Percentiles rank a stretch among this genome's conserved stretches.
Conservation (phyloP, 2,888 invertebrate genomes). For the Melinaea marsaeus region DNA sequence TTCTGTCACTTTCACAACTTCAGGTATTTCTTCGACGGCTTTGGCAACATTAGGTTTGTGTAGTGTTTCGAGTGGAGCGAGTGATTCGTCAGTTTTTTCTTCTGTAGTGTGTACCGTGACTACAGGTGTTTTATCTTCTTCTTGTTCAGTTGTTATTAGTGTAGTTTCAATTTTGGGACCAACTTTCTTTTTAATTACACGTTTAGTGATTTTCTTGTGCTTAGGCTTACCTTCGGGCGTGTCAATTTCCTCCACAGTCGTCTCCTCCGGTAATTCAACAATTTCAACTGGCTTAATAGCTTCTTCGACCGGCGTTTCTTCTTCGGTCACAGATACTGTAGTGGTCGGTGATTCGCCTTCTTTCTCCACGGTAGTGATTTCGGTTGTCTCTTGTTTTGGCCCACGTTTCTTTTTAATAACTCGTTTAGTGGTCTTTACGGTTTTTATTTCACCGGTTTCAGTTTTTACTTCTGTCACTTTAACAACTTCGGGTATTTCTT, state of each 20-base stretch:
- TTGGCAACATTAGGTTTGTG: constrained; percentile 32
- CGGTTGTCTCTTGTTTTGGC: constrained; percentile 40
- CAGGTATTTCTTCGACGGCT: constrained; percentile 29
- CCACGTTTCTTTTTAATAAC: constrained; percentile 33
- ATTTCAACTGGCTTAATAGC: constrained; percentile 37
- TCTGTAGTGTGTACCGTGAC: constrained; percentile 38
- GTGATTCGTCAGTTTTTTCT: constrained; percentile 40
- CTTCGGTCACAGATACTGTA: constrained; percentile 47
- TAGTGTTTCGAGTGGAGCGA: constrained; percentile 30
- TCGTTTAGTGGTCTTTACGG: constrained; percentile 19
- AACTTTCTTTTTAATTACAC: constrained; percentile 35
- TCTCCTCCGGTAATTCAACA: constrained; percentile 41
- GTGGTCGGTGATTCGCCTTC: constrained; percentile 52
- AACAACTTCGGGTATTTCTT: constrained; percentile 21
- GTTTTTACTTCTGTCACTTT: constrained; percentile 24
- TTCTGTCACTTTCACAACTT: constrained; percentile 34
- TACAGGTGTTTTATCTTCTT: constrained; percentile 34
- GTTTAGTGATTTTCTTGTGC: constrained; percentile 36
- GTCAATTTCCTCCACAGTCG: constrained; percentile 29
- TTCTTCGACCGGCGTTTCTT: constrained; percentile 45
- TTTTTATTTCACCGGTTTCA: constrained; percentile 19
- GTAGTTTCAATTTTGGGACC: constrained; percentile 42
- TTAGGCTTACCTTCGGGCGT: constrained; percentile 44
- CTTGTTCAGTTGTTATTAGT: constrained; percentile 18
- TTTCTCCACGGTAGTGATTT: constrained; percentile 42